Evolutionary conservation across 2,797 vertebrate genomes (phyloP), one percentile per base, ranked within the genome.

Genomic region (Iguana delicatissima): DNA sequence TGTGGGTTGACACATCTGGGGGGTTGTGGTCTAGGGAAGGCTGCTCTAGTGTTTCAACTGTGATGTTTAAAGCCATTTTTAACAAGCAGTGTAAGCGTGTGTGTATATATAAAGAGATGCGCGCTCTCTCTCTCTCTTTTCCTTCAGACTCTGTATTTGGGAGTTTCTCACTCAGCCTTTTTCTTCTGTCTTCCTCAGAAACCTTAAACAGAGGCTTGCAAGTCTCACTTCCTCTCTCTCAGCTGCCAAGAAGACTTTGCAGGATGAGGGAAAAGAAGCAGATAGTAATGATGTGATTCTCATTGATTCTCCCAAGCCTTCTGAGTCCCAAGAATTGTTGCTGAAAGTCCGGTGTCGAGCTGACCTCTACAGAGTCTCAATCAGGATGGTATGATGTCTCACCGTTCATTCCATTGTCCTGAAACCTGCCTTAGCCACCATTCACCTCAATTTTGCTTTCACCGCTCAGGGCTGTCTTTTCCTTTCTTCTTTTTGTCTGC

Each of bases 331-430:
- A 35, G 80, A 88, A 10, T 42, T 91, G 35, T 38, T 84, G 12
- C 26, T 91, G 86, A 91, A 91, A 81, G 57, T 91, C 81, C 85
- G 73, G 14, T 91, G 80, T 67, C 80, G 90, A 52, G 24, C 59
- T 42, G 90, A 91, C 18, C 35, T 91, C 50, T 72, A 91, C 59
- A 69, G 73, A 84, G 24, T 91, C 13, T 59, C 73, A 2, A 3
- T 91, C n/a, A 50, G 2, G 81, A 91, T 72, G 90, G 90, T 91
- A 4, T 29, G 80, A 57, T 69, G 8, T 26, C 64, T 87, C 55
- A 26, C 59, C 32, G 9, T 55, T 59, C 3, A 4, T 22, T 80
- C 35, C 6, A 32, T 79, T 79, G 55, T 46, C 13, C 6, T 38
- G 46, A 64, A 77, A 52, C 74, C 42, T 85, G 32, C 62, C 42